phyloP scores from a whole-genome alignment of 2,888 invertebrate genomes.

The Litoditis marina region DNA sequence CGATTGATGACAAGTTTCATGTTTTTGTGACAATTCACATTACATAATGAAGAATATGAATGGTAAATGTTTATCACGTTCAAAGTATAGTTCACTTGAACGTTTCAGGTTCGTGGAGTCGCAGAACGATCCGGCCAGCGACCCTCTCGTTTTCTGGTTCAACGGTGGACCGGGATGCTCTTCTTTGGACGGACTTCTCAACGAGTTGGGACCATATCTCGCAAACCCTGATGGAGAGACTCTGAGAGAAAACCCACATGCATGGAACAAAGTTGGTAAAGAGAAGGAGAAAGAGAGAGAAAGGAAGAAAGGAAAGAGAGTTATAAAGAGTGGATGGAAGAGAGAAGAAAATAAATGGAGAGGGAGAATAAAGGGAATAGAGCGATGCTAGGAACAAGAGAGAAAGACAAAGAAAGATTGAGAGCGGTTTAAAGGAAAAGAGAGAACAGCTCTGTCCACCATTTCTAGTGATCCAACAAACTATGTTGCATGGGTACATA shows the following conservation, averaged over 20 bases:
- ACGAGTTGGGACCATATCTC: slow-evolving; percentile 65
- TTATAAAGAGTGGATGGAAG: too few relatives aligned
- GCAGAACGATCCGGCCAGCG: slow-evolving; percentile 48
- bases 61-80: neutral
- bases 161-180: slow-evolving; percentile 65
- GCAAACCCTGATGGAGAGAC: slow-evolving; percentile 58
- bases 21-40: neutral
- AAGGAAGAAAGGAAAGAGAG: too few relatives aligned
- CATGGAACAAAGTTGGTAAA: slow-evolving; percentile 64
- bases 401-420: too few relatives aligned
- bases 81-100: neutral
- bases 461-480: too few relatives aligned
- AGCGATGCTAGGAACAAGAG: too few relatives aligned
- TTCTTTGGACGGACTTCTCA: slow-evolving; percentile 64
- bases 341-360: too few relatives aligned
- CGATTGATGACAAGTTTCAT: neutral
- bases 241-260: slow-evolving; percentile 55
- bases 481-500: too few relatives aligned
- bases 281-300: too few relatives aligned
- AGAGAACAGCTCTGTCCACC: too few relatives aligned
- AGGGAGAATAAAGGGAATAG: too few relatives aligned
- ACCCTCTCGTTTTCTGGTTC: slow-evolving; percentile 60
- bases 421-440: too few relatives aligned
- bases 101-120: slow-evolving; percentile 57
- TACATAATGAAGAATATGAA: too few relatives aligned